Percentiles rank a stretch among this genome's conserved stretches.
phyloP scores from a whole-genome alignment of 2,113 vertebrate genomes.

The Lampris incognitus region DNA sequence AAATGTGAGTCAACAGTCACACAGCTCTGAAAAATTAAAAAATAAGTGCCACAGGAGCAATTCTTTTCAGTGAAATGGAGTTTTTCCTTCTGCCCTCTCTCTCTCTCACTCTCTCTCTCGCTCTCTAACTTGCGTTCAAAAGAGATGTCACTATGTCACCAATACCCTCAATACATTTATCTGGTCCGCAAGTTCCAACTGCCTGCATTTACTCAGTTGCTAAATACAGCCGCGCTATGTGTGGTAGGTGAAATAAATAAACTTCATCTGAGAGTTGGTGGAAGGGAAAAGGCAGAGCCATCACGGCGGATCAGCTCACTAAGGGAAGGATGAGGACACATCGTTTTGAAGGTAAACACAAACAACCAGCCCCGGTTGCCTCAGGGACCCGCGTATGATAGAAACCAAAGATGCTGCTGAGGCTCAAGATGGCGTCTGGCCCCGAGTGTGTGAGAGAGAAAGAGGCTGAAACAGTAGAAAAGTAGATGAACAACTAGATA shows the following conservation, averaged over 20 bases:
- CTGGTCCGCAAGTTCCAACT: background rate
- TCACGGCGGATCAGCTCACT: background rate
- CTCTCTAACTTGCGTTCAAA: no score
- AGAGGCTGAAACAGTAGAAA: background rate
- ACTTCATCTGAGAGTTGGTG: background rate
- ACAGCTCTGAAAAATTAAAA: background rate
- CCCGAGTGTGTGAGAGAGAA: background rate
- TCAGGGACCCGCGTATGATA: no score
- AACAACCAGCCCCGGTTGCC: background rate
- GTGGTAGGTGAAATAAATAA: background rate
- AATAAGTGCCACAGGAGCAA: background rate
- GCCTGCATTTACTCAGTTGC: background rate
- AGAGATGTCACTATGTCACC: background rate
- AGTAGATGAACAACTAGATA: background rate
- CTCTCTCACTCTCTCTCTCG: background rate
- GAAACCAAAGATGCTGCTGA: no score
- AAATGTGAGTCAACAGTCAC: background rate
- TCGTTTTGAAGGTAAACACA: background rate
- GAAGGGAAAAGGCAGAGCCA: background rate
- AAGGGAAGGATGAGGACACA: background rate
- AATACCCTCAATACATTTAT: constrained; percentile 9
- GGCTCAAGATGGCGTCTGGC: background rate
- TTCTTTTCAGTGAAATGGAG: no score
- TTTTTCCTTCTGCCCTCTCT: background rate
- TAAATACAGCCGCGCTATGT: background rate